phyloP scores from a whole-genome alignment of 2,888 invertebrate species.

The Eilema caniola region DNA sequence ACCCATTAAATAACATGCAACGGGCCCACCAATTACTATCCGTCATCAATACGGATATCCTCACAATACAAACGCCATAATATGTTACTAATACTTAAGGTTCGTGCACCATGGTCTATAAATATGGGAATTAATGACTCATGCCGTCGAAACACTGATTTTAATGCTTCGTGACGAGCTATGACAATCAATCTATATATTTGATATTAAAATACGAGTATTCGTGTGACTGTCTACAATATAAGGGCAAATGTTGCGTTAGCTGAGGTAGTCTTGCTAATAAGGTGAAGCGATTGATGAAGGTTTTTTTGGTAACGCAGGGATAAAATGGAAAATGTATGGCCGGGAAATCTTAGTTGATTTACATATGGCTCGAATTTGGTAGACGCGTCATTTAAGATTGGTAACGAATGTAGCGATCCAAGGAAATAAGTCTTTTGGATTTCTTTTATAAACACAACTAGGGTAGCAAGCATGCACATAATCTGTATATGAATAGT shows the following conservation, averaged over 20 bases:
- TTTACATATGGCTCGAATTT: not conserved
- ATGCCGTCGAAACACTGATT: slow-evolving; percentile 80
- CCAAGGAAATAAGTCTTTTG: not conserved
- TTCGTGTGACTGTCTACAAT: slow-evolving; percentile 49
- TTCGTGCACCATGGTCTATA: slow-evolving; percentile 75
- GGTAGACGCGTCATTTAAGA: not conserved
- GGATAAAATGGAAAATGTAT: slow-evolving; percentile 18
- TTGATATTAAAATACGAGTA: slow-evolving; percentile 58
- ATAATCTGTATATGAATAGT: no score
- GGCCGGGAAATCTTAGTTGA: not conserved
- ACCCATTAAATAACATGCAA: slow-evolving; percentile 23
- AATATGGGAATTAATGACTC: slow-evolving; percentile 80
- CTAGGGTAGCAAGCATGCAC: not conserved
- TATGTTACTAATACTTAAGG: slow-evolving; percentile 52
- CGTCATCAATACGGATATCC: slow-evolving; percentile 35
- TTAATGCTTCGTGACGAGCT: slow-evolving; percentile 80
- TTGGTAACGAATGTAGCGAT: not conserved
- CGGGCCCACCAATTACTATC: slow-evolving; percentile 25
- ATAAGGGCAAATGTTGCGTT: slow-evolving; percentile 33
- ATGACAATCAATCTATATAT: slow-evolving; percentile 68
- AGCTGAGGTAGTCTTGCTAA: slow-evolving; percentile 23
- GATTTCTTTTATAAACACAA: not conserved
- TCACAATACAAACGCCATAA: slow-evolving; percentile 30
- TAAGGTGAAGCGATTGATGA: slow-evolving; percentile 10
- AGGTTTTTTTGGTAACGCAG: slow-evolving; percentile 12